Evolutionary conservation across 2,888 invertebrate species (phyloP), one percentile per base, ranked within the genome.

Genomic region (Stenodera caucasica): DNA sequence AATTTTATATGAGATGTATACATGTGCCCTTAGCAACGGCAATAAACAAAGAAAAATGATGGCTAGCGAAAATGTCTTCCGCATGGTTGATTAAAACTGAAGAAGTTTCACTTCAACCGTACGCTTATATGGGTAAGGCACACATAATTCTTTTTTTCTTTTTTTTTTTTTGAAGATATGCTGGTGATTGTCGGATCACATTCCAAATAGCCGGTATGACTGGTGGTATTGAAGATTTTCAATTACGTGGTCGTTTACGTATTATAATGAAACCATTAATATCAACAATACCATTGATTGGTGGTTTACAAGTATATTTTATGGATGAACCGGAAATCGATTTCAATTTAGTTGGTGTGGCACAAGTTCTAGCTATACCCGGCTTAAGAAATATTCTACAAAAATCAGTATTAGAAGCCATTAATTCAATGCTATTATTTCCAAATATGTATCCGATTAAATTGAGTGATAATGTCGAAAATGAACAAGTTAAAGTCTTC

Each of bases 271-370:
- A 96, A 81, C 98, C 99, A 0, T 83, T 99, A 63, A 90, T 98
- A 69, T 86, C 89, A 58, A 87, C 88, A 69, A 90, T 96, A 76
- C 99, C 99, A 33, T 82, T 99, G 71, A 88, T 98, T 61, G 99
- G 98, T 15, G 98, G 97, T 9, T 82, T 98, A n/a, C 96, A 96
- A 80, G 86, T 95, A 57, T 98, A 96, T 83, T 99, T 99, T 83
- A 85, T 98, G 52, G 97, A 98, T 81, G 93, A 92, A 80, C 98
- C 99, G 1, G 89, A 89, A 65, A 90, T 99, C 68, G 96, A 98
- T 81, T 99, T 98, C 81, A 96, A 98, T 83, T 83, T 99, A 72
- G 96, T 98, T 49, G 96, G 98, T 55, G 87, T 94, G 35, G 96
- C 94, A 18, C 97, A 98, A 81, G 87, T 98, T 35, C 85, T 98